Evolutionary conservation across 2,797 vertebrate species (phyloP).

Genomic region (Muscicapa comitata): DNA sequence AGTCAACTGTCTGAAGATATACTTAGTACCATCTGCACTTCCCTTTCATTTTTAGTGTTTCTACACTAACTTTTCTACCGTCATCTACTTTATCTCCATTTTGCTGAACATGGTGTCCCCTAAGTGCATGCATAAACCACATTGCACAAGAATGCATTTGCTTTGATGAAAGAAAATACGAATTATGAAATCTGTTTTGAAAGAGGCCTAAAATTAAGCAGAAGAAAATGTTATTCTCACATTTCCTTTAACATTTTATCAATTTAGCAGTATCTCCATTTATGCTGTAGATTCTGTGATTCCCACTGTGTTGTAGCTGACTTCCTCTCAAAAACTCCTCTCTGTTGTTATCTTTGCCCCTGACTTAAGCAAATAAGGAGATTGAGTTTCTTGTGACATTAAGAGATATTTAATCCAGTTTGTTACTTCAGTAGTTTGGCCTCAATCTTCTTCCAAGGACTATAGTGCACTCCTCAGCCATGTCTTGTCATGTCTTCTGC

Average conservation of each 20-base stretch:
- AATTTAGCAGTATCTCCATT: not conserved
- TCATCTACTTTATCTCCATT: not conserved
- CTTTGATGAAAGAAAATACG: not conserved
- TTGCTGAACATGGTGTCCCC: not conserved
- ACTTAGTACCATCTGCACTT: not conserved
- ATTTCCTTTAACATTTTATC: not conserved
- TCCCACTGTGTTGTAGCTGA: not conserved
- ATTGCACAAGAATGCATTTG: not conserved
- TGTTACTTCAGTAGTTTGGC: not conserved
- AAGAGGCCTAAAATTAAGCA: not conserved
- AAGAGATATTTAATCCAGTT: conserved; percentile 14
- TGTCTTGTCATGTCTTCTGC: conserved; percentile 6
- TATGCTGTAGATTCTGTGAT: not conserved
- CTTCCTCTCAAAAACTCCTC: not conserved
- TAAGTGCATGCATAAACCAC: not conserved
- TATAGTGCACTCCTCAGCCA: not conserved
- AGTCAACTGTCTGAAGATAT: not conserved
- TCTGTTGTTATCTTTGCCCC: not conserved
- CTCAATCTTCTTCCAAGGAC: conserved; percentile 18
- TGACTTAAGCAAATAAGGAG: not conserved
- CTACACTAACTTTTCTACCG: not conserved
- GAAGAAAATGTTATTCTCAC: not conserved
- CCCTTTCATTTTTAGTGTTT: not conserved
- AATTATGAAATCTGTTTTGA: not conserved
- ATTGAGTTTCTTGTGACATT: not conserved